These are phyloP conservation scores for Microcebus lehilahytsara DNA, from an alignment of 2,113 vertebrate species.

Conservation along the genomic window DNA sequence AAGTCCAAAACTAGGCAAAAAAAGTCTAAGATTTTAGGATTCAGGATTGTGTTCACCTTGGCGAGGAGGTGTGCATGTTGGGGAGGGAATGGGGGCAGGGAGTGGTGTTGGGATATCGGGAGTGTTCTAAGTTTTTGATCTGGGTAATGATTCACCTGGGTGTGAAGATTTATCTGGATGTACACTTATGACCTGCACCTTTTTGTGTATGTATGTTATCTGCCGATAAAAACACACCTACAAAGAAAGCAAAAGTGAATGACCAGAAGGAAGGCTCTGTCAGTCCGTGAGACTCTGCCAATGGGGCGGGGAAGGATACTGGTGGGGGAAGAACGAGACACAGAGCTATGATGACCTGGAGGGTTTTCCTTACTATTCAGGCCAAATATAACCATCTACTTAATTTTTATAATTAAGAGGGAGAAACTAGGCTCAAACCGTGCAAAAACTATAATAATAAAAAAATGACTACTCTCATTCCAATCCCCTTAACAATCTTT, in stretches of 20 bases:
- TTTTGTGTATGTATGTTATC: background rate
- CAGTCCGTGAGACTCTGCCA: background rate
- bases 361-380: background rate
- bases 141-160: background rate
- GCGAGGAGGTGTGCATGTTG: background rate
- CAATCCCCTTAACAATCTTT: background rate
- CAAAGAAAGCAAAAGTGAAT: background rate
- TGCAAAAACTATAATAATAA: background rate
- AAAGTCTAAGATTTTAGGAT: background rate
- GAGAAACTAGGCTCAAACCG: background rate
- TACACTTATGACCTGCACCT: too few species aligned
- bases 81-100: background rate
- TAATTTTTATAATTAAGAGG: background rate
- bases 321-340: too few species aligned
- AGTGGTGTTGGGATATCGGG: background rate
- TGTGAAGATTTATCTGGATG: background rate
- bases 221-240: background rate
- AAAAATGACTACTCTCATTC: background rate
- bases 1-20: background rate
- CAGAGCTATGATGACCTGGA: background rate
- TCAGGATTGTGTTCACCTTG: background rate
- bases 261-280: background rate
- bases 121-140: background rate
- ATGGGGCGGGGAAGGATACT: rapidly evolving
- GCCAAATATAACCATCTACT: background rate